These are phyloP conservation scores for Myotis myotis DNA, from an alignment of 2,797 vertebrate species.

Conservation along the genomic window DNA sequence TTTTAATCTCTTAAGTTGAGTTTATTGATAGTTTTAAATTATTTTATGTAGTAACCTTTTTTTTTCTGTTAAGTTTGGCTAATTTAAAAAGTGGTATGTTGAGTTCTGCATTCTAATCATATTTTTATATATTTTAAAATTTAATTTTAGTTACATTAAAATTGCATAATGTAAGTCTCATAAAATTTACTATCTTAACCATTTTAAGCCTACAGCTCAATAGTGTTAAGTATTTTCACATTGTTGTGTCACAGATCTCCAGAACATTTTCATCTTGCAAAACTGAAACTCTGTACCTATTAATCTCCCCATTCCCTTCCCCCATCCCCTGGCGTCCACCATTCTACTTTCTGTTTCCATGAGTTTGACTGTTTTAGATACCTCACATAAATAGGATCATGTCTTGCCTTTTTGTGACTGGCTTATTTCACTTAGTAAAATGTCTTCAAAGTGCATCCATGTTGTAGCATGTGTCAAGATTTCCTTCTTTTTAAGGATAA, in stretches of 20 bases:
- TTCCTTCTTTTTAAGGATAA: background rate
- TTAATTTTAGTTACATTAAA: background rate
- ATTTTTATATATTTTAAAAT: background rate
- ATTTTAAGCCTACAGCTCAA: background rate
- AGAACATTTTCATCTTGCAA: background rate
- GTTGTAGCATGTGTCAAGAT: background rate
- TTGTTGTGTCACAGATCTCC: background rate
- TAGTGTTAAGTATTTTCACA: background rate
- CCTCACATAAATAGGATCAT: background rate
- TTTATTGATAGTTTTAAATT: slow-evolving; percentile 3
- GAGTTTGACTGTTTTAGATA: background rate
- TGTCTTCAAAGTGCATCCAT: background rate
- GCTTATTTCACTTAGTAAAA: background rate
- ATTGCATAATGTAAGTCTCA: background rate
- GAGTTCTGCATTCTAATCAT: background rate
- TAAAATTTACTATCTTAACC: background rate
- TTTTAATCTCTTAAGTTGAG: background rate
- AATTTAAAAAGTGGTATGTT: background rate
- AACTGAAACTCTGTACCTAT: background rate
- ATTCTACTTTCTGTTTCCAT: background rate
- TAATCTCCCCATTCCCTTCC: background rate
- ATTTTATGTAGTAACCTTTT: background rate
- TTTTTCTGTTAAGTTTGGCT: background rate
- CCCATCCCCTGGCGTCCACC: background rate
- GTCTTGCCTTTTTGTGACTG: background rate